phyloP scores from a whole-genome alignment of 2,797 vertebrate genomes.

The Oreochromis mossambicus region DNA sequence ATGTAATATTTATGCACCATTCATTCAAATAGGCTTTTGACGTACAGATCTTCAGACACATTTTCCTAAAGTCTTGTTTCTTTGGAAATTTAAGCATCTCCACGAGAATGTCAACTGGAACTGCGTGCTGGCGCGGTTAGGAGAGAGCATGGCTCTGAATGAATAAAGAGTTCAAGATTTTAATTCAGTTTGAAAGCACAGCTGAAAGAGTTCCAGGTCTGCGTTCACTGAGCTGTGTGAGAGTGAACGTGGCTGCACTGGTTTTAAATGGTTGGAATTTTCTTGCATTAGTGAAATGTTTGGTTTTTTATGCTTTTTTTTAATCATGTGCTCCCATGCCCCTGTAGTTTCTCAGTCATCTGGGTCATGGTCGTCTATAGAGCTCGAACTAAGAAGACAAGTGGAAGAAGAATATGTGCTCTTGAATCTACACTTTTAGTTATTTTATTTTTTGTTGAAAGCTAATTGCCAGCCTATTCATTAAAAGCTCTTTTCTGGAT shows the following conservation, averaged over 20 bases:
- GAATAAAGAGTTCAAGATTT: neutral
- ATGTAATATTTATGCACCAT: neutral
- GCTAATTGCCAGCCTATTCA: accelerated
- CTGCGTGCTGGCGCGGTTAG: neutral
- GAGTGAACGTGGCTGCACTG: neutral
- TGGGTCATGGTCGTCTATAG: neutral
- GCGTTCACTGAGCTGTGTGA: neutral
- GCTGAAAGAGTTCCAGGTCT: neutral
- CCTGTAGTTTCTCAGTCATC: neutral
- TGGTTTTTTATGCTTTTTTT: accelerated
- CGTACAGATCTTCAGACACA: neutral
- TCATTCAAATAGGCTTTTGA: neutral
- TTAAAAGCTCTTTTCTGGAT: neutral
- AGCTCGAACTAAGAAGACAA: neutral
- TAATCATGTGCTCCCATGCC: neutral
- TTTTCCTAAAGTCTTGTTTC: neutral
- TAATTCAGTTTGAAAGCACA: neutral
- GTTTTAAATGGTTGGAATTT: neutral
- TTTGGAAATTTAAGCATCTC: neutral
- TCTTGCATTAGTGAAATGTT: neutral
- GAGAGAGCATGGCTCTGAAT: neutral
- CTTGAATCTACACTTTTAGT: neutral
- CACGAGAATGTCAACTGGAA: neutral
- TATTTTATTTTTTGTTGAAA: neutral
- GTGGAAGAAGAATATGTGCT: neutral